Base-by-base conservation (phyloP, 2,888 invertebrate genomes). In the Xanthia icteritia region DNA sequence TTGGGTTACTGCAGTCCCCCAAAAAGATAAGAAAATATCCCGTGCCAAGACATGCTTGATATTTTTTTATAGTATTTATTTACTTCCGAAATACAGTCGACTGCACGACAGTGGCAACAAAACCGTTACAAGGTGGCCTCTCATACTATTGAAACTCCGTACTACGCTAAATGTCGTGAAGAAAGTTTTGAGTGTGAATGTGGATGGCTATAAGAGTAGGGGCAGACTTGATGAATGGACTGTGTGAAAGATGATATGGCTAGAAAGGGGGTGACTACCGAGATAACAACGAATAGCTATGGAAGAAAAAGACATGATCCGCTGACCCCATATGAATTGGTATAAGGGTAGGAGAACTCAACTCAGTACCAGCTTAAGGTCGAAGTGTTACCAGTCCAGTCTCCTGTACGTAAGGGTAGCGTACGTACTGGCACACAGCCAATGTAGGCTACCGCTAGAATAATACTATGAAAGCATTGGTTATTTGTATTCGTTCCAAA, bases 41-140 rank as follows among this genome's bases (percentile, higher is more conserved):
- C 6, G 48, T 54, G 83, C 83, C 81, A 81, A 83, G 78, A 78
- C n/a, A 66, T n/a, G 70, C 31, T 48, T 71, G 48, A 60, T 61
- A 65, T 79, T 73, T 68, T 64, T 82, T 61, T 79, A 63, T 71
- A 64, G 31, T 73, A 61, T 70, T 56, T 73, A 61, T 70, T 56
- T 67, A 60, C 36, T 79, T 72, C 42, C 31, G 36, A 27, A 64
- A 58, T 73, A 51, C 51, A 51, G 23, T 23, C 9, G 5, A 8
- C 15, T 2, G 8, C 23, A 5, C 9, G 1, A n/a, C 17, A 0
- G 17, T 68, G 17, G 9, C 5, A 36, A 17, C 5, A 17, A 67
- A 54, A 68, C 36, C 51, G 9, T 23, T 67, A 23, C 23, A 23
- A 17, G 9, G 51, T 51, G 9, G 15, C 15, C 48, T 51, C 5